These are phyloP conservation scores for Neoniphon sammara DNA, from an alignment of 2,797 vertebrate genomes.

Conservation along the genomic window DNA sequence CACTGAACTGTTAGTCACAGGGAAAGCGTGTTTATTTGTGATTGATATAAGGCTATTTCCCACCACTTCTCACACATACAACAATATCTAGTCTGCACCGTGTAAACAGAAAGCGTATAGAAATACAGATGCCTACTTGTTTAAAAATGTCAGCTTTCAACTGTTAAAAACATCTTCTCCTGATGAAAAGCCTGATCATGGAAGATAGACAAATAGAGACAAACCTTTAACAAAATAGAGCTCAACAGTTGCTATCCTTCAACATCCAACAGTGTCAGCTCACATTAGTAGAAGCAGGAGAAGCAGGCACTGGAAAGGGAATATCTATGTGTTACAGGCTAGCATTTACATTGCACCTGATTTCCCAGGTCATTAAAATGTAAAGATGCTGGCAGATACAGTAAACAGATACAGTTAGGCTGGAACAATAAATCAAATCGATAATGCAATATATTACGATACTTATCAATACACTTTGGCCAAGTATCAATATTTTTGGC, in stretches of 20 bases:
- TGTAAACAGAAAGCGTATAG: conserved; percentile 37
- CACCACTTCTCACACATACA: conserved; percentile 13
- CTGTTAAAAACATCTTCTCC: no score
- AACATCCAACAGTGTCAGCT: no score
- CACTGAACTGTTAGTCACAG: conserved; percentile 40
- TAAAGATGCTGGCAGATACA: not conserved
- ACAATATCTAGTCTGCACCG: not conserved
- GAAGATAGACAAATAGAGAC: no score
- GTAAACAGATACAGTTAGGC: not conserved
- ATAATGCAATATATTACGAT: no score
- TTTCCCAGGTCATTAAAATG: not conserved
- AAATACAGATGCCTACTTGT: conserved; percentile 26
- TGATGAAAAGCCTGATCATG: no score
- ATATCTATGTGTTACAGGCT: not conserved
- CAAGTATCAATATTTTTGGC: no score
- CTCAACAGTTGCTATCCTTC: no score
- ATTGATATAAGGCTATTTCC: conserved; percentile 32
- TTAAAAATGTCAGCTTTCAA: not conserved
- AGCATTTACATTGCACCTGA: not conserved
- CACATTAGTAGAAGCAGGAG: not conserved
- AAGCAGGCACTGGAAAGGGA: not conserved
- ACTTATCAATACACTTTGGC: no score
- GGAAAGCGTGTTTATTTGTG: conserved; percentile 34
- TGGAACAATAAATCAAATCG: no score
- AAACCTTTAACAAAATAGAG: no score